Evolutionary conservation across 2,797 vertebrate genomes (phyloP).

Genomic region (Oreonectes daqikongensis): DNA sequence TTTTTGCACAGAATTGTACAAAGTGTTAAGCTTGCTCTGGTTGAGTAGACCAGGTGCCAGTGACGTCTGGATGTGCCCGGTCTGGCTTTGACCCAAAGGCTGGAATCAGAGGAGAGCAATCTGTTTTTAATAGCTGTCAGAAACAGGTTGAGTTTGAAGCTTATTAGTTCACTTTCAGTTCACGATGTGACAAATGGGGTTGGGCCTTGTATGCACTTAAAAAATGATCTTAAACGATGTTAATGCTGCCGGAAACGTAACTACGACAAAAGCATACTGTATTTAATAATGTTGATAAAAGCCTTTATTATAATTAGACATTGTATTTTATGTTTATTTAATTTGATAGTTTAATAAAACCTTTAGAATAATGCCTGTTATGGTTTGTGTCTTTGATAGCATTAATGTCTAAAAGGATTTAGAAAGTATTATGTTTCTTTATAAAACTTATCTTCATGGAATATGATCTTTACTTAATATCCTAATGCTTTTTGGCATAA

Average conservation of each 20-base stretch:
- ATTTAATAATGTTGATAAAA: slow-evolving; percentile 82
- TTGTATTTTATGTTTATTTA: slow-evolving; percentile 84
- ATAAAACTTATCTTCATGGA: too few relatives aligned
- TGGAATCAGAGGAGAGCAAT: slow-evolving; percentile 27
- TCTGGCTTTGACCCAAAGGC: slow-evolving; percentile 23
- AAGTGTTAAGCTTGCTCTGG: slow-evolving; percentile 36
- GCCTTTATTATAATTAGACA: slow-evolving; percentile 79
- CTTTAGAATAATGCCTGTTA: slow-evolving; percentile 70
- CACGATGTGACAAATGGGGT: slow-evolving; percentile 50
- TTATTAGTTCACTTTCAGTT: slow-evolving; percentile 40
- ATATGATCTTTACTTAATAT: too few relatives aligned
- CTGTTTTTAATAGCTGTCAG: slow-evolving; percentile 28
- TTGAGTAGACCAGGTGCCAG: slow-evolving; percentile 12
- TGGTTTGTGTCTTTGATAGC: background rate
- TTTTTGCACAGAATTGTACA: slow-evolving; percentile 38
- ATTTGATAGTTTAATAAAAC: slow-evolving; percentile 83
- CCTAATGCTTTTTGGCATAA: too few relatives aligned
- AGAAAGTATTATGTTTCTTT: too few relatives aligned
- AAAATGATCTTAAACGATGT: slow-evolving; percentile 50
- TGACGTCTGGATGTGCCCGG: slow-evolving; percentile 17
- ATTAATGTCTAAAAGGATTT: too few relatives aligned
- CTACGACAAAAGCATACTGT: slow-evolving; percentile 73
- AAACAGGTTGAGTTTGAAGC: slow-evolving; percentile 30
- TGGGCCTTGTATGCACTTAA: slow-evolving; percentile 52
- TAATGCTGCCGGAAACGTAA: slow-evolving; percentile 66